Percentiles rank a stretch among this genome's conserved stretches.
These are phyloP conservation scores for Platycheirus albimanus DNA, from an alignment of 2,888 invertebrate species.

Conservation along the genomic window DNA sequence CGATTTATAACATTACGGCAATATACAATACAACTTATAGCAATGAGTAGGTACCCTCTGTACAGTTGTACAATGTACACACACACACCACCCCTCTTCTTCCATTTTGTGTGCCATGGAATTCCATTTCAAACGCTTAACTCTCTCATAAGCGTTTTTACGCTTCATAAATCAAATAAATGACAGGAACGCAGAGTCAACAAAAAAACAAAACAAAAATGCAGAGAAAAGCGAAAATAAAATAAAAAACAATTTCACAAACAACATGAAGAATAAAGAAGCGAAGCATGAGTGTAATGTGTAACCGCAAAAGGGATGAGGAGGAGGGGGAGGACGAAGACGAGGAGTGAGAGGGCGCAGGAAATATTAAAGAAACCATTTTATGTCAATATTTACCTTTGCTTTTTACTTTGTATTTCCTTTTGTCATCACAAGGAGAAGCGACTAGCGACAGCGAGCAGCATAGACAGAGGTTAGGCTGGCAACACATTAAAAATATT, in stretches of 20 bases:
- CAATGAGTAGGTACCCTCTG: too few species aligned
- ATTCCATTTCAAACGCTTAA: slow-evolving; percentile 61
- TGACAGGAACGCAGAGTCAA: slow-evolving; percentile 32
- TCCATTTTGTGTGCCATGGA: slow-evolving; percentile 57
- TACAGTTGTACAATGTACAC: background rate
- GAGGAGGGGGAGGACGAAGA: too few species aligned
- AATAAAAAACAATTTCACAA: slow-evolving; percentile 36
- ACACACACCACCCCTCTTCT: slow-evolving; percentile 26
- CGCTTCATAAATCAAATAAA: slow-evolving; percentile 71
- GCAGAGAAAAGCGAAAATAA: slow-evolving; percentile 6
- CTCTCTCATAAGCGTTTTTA: slow-evolving; percentile 61
- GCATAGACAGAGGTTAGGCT: too few species aligned
- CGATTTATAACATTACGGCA: background rate
- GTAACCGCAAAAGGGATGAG: too few species aligned
- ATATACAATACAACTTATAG: background rate
- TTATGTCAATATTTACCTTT: slow-evolving; percentile 48
- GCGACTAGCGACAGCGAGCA: too few species aligned
- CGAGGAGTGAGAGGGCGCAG: background rate
- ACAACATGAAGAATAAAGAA: background rate
- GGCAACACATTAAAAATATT: too few species aligned
- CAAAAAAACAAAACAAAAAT: background rate
- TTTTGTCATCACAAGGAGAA: background rate
- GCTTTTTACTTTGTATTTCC: slow-evolving; percentile 31
- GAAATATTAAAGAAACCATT: slow-evolving; percentile 36
- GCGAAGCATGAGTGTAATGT: slow-evolving; percentile 8